Percentiles rank a stretch among this genome's conserved stretches.
Conservation (phyloP, 2,797 vertebrate genomes). For the Coendou prehensilis region DNA sequence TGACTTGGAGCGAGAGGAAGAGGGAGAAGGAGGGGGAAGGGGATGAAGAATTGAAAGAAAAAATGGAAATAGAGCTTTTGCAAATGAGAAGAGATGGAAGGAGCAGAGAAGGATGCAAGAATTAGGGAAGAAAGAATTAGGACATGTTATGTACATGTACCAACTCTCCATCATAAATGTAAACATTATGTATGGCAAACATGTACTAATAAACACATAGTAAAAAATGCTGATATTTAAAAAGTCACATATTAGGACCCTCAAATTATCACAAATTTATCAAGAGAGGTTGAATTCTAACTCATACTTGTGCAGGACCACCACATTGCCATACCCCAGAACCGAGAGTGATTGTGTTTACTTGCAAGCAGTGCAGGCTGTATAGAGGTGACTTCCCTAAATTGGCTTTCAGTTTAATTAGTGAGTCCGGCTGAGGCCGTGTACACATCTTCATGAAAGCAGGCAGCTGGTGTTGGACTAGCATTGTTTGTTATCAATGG, state of each 20-base stretch:
- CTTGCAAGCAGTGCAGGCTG: background rate
- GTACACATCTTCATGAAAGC: too few relatives aligned
- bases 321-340: background rate
- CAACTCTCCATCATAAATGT: background rate
- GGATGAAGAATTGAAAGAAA: background rate
- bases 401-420: background rate
- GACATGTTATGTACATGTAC: background rate
- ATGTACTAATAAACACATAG: background rate
- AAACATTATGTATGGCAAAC: background rate
- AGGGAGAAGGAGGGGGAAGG: background rate
- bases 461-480: background rate
- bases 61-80: background rate
- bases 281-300: background rate
- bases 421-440: too few relatives aligned
- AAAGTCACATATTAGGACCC: background rate
- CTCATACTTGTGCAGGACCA: background rate
- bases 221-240: conserved; percentile 23
- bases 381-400: background rate
- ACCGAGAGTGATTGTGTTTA: background rate
- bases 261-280: background rate
- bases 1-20: background rate
- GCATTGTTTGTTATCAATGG: background rate
- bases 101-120: background rate
- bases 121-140: background rate
- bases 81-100: background rate